Percentiles rank a stretch among this genome's conserved stretches.
These are phyloP conservation scores for Nerophis ophidion DNA, from an alignment of 2,113 vertebrate species.

Conservation along the genomic window DNA sequence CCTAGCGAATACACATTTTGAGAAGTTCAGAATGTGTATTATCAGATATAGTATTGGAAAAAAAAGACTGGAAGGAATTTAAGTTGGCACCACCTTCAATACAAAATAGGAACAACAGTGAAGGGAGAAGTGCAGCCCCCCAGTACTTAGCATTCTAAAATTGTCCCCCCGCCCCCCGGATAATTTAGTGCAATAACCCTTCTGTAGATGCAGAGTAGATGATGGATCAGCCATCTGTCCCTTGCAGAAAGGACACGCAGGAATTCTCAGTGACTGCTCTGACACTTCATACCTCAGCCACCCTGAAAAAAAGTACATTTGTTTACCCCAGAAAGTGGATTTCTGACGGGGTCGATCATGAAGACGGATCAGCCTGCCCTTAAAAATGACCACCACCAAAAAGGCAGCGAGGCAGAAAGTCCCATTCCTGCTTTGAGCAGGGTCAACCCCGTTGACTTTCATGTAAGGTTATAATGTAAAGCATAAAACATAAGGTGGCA, in stretches of 20 bases:
- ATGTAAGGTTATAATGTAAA: slow-evolving; percentile 24
- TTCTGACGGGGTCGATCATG: slow-evolving; percentile 25
- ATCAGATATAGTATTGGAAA: too few relatives aligned
- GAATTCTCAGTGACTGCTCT: slow-evolving; percentile 25
- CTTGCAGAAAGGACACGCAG: slow-evolving; percentile 12
- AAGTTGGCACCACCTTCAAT: too few relatives aligned
- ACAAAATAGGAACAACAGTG: too few relatives aligned
- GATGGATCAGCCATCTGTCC: slow-evolving; percentile 31
- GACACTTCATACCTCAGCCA: slow-evolving; percentile 39
- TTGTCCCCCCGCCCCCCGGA: slow-evolving; percentile 34
- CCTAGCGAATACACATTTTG: too few relatives aligned
- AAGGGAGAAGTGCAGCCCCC: neutral
- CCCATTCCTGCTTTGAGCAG: neutral
- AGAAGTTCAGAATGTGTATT: too few relatives aligned
- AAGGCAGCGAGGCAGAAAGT: slow-evolving; percentile 11
- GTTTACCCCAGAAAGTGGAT: slow-evolving; percentile 37
- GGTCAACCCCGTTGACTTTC: neutral
- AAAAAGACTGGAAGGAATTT: too few relatives aligned
- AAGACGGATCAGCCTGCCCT: slow-evolving; percentile 38
- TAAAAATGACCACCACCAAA: slow-evolving; percentile 16
- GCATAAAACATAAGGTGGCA: slow-evolving; percentile 32
- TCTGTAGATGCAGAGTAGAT: neutral
- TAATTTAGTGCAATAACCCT: neutral
- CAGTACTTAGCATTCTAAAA: slow-evolving; percentile 46
- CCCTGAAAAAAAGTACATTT: slow-evolving; percentile 14